phyloP scores from a whole-genome alignment of 2,113 vertebrate genomes.

The Turnix velox region DNA sequence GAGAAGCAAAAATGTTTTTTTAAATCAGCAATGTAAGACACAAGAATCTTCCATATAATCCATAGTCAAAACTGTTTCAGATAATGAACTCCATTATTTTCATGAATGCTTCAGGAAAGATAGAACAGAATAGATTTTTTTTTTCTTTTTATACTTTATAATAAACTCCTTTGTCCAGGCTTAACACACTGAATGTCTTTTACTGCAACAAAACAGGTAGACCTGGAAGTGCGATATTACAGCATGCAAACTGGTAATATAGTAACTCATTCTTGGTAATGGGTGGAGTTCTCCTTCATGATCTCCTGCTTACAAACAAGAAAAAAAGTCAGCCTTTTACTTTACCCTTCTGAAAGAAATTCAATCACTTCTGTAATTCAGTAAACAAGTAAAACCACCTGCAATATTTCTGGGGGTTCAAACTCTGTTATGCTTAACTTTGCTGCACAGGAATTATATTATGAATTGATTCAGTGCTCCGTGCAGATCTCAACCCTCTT shows the following conservation, averaged over 20 bases:
- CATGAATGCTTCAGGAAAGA: background rate
- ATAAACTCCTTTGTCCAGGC: background rate
- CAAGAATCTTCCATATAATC: background rate
- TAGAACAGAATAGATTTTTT: background rate
- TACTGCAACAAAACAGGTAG: background rate
- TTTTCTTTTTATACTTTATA: background rate
- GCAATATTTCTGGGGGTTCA: constrained; percentile 4
- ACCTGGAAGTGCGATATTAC: background rate
- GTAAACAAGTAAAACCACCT: background rate
- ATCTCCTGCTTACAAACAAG: background rate
- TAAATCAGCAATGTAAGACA: background rate
- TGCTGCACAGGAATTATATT: constrained; percentile 1
- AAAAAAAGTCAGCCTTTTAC: background rate
- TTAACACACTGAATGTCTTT: background rate
- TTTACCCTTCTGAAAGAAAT: background rate
- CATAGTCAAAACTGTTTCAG: background rate
- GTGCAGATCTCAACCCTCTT: background rate
- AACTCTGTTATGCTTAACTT: background rate
- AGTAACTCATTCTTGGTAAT: background rate
- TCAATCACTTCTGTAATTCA: background rate
- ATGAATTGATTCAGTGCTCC: background rate
- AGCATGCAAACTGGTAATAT: background rate
- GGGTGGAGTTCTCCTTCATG: background rate
- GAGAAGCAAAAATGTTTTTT: background rate
- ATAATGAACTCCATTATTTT: background rate